A percentile compares a stretch with the other conserved stretches of the same genome.
These are phyloP conservation scores for Pempheris klunzingeri DNA, from an alignment of 2,797 vertebrate genomes.

Conservation along the genomic window DNA sequence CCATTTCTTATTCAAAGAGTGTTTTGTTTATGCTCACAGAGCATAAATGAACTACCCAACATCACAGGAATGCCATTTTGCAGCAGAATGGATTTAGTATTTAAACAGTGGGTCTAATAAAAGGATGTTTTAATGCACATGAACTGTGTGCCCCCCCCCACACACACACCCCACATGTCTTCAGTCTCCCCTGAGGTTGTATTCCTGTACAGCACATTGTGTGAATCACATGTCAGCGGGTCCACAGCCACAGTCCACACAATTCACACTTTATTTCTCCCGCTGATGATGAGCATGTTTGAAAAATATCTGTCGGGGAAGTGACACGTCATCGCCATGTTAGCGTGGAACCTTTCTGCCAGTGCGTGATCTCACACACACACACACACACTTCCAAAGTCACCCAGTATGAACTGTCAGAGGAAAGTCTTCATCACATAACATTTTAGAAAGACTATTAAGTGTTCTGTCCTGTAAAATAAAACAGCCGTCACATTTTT, in stretches of 20 bases:
- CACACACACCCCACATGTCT: too few species aligned
- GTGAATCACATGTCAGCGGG: slow-evolving; percentile 68
- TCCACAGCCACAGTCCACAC: slow-evolving; percentile 33
- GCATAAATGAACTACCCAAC: slow-evolving; percentile 9
- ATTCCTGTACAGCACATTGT: slow-evolving; percentile 47
- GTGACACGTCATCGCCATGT: slow-evolving; percentile 23
- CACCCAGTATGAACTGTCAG: neutral
- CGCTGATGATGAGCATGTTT: slow-evolving; percentile 51
- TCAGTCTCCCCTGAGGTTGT: slow-evolving; percentile 39
- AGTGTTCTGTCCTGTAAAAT: neutral
- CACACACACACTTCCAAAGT: neutral
- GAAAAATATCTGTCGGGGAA: slow-evolving; percentile 50
- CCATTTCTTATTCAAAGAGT: neutral
- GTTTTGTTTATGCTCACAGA: neutral
- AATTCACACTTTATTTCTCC: slow-evolving; percentile 53
- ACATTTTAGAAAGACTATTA: neutral
- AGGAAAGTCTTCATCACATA: neutral
- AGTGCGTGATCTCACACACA: neutral
- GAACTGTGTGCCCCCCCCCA: slow-evolving; percentile 40
- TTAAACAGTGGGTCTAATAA: slow-evolving; percentile 26
- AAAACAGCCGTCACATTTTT: neutral
- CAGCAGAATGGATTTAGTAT: neutral
- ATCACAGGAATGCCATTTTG: slow-evolving; percentile 11
- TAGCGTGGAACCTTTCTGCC: slow-evolving; percentile 8
- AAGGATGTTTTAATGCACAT: slow-evolving; percentile 32